Base-by-base conservation (phyloP, 2,888 invertebrate genomes). In the Netelia inedita region DNA sequence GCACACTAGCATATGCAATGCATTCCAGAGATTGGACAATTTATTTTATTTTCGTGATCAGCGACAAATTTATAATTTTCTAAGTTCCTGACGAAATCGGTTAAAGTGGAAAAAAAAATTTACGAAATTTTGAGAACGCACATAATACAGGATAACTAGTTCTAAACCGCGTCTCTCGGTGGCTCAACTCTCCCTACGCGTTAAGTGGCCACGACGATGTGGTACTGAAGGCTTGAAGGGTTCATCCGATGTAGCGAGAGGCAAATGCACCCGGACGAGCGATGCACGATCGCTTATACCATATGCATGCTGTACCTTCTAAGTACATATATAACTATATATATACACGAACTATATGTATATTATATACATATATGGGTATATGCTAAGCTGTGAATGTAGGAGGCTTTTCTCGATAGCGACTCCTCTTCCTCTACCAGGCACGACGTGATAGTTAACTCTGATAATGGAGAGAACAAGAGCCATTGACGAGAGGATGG, bases 151-250 rank as follows among this genome's bases (percentile, higher is more conserved):
- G 50, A 81, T 63, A 76, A 69, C 61, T 72, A 68, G 81, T 81
- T 80, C 76, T 57, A 73, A 84, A 68, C 81, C 68, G 59, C n/a
- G 14, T 59, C 46, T 5, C 50, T 21, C 6, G 53, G 59, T 76
- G 46, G 81, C 46, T 72, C 66, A 61, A 83, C 74, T 76, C 66
- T 71, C 59, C 69, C 75, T 53, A 14, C 59, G 59, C 73, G 79
- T 66, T 83, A 83, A 79, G 85, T 85, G 85, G 85, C 73, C 79
- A 83, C 66, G 57, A 55, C 63, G 66, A 59, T 23, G 65, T 71
- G 41, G 19, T 50, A 74, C 71, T 28, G 68, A 16, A 61, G 72
- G 55, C 72, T 78, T 43, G 68, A 16, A 68, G 72, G 55, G 76
- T 78, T 78, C 66, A 50, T 79, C 79, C 74, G 59, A 79, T 69